A percentile compares a stretch with the other conserved stretches of the same genome.
Conservation (phyloP, 2,888 invertebrate genomes). For the Drosophila paramelanica region DNA sequence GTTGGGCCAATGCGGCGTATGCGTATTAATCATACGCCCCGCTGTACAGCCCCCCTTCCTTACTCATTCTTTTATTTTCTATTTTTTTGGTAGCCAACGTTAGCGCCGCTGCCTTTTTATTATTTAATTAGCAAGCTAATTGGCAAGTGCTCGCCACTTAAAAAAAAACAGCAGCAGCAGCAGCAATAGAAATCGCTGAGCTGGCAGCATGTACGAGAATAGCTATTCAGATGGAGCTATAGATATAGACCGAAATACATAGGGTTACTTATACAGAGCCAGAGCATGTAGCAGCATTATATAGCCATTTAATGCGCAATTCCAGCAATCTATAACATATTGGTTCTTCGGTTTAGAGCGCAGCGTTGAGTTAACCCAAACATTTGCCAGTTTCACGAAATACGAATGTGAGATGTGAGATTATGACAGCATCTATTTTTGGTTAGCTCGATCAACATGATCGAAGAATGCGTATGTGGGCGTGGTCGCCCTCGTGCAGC, state of each 20-base stretch:
- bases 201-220: slow-evolving; percentile 53
- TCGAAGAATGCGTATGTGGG: slow-evolving; percentile 39
- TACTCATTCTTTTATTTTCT: not conserved
- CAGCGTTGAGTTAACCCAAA: slow-evolving; percentile 32
- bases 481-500: slow-evolving; percentile 8
- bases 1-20: slow-evolving; percentile 61
- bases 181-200: slow-evolving; percentile 31
- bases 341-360: slow-evolving; percentile 49
- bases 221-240: slow-evolving; percentile 59
- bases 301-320: slow-evolving; percentile 42
- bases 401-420: slow-evolving; percentile 31
- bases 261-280: slow-evolving; percentile 1
- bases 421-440: slow-evolving; percentile 73
- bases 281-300: slow-evolving; percentile 2
- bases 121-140: slow-evolving; percentile 81
- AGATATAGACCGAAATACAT: slow-evolving; percentile 53
- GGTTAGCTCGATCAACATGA: slow-evolving; percentile 38
- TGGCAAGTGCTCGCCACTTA: slow-evolving; percentile 60
- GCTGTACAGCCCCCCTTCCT: slow-evolving; percentile 7
- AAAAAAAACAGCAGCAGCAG: too few species aligned
- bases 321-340: slow-evolving; percentile 54
- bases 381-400: slow-evolving; percentile 14
- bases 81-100: slow-evolving; percentile 3
- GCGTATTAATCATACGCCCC: slow-evolving; percentile 63
- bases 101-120: slow-evolving; percentile 70